Evolutionary conservation across 2,113 vertebrate species (phyloP).

Genomic region (Hydrolagus affinis): DNA sequence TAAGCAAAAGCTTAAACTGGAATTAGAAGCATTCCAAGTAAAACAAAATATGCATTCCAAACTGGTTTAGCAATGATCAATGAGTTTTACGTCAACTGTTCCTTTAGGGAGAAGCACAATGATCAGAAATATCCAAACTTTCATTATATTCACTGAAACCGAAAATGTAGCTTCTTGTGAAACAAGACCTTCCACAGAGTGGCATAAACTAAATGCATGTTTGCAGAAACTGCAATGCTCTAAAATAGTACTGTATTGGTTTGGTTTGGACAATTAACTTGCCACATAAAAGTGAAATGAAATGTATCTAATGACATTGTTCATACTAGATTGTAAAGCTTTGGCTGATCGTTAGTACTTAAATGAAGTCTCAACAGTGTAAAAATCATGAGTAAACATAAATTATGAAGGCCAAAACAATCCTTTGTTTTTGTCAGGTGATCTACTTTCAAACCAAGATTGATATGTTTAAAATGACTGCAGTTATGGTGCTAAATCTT

Average conservation of each 20-base stretch:
- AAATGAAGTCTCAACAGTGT: not conserved
- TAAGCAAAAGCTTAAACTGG: not conserved
- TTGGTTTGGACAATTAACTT: not conserved
- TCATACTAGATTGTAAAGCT: not conserved
- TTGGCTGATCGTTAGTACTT: no score
- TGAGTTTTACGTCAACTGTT: not conserved
- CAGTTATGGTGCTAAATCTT: not conserved
- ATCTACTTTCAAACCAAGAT: no score
- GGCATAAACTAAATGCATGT: not conserved
- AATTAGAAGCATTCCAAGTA: not conserved
- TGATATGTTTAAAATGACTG: no score
- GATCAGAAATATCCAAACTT: not conserved
- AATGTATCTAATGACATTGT: not conserved
- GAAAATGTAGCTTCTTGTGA: no score
- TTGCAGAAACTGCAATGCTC: not conserved
- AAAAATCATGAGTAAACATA: not conserved
- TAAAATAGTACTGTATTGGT: not conserved
- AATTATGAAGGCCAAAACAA: no score
- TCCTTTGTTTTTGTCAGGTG: no score
- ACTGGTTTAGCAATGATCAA: not conserved
- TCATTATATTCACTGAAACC: constrained; percentile 1
- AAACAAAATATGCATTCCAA: not conserved
- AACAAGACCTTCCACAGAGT: no score
- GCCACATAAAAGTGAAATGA: not conserved
- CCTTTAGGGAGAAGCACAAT: not conserved